phyloP scores from a whole-genome alignment of 2,113 vertebrate genomes.

The Octodon degus region DNA sequence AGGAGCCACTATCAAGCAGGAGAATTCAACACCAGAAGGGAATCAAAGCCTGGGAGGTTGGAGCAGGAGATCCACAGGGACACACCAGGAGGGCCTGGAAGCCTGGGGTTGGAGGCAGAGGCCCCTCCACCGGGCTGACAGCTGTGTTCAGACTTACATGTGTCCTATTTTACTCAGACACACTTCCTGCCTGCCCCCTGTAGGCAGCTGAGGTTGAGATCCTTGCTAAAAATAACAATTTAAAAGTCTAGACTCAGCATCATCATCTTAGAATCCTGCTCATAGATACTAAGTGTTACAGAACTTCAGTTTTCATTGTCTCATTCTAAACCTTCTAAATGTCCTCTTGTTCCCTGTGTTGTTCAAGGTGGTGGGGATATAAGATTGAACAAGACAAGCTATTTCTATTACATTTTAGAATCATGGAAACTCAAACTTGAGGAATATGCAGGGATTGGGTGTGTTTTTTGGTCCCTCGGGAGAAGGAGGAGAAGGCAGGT shows the following conservation, averaged over 20 bases:
- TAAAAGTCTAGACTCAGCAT: neutral
- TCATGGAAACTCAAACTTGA: neutral
- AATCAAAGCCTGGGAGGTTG: neutral
- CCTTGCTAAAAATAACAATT: neutral
- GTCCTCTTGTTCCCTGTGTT: neutral
- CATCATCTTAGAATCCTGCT: neutral
- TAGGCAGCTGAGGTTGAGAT: neutral
- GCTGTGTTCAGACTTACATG: fast-evolving
- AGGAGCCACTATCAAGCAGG: neutral
- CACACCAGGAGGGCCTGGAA: neutral
- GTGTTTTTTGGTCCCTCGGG: neutral
- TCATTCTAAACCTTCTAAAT: neutral
- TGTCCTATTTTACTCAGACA: neutral
- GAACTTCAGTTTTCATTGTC: neutral
- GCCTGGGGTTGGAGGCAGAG: neutral
- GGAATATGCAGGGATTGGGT: neutral
- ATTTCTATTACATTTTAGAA: neutral
- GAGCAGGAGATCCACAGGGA: neutral
- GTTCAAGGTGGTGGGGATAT: neutral
- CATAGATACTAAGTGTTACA: neutral
- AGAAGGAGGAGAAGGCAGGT: neutral
- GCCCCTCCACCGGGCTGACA: fast-evolving
- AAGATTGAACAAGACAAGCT: neutral
- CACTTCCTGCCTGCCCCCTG: neutral
- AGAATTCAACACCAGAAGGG: too few species aligned